Percentiles rank a stretch among this genome's conserved stretches.
phyloP scores from a whole-genome alignment of 2,888 invertebrate genomes.

The Pandemis cinnamomeana region DNA sequence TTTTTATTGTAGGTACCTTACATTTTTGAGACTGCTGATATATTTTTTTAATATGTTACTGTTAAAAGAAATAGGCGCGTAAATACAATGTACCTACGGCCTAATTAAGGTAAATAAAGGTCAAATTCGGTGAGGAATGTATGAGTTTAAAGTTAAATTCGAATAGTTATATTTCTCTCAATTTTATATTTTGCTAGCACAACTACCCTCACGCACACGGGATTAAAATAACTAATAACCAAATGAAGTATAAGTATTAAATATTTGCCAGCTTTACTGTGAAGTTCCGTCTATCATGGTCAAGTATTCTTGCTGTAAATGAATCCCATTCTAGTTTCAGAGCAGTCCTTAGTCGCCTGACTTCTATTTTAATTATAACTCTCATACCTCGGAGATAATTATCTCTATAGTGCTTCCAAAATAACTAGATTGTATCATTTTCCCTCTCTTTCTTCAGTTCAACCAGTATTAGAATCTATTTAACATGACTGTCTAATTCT shows the following conservation, averaged over 20 bases:
- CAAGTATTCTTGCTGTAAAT: too few relatives aligned
- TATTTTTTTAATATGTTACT: conserved; percentile 25
- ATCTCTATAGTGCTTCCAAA: too few relatives aligned
- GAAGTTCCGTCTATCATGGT: too few relatives aligned
- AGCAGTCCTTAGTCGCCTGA: too few relatives aligned
- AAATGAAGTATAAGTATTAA: not conserved
- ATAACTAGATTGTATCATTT: too few relatives aligned
- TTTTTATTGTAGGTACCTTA: not conserved
- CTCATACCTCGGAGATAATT: too few relatives aligned
- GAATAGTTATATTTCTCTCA: not conserved
- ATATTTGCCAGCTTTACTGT: not conserved
- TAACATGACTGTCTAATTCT: too few relatives aligned
- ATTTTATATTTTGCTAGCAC: not conserved
- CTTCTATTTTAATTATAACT: too few relatives aligned
- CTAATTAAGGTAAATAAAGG: conserved; percentile 32
- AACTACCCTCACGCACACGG: not conserved
- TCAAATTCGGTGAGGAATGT: conserved; percentile 23
- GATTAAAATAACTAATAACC: not conserved
- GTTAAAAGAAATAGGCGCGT: conserved; percentile 34
- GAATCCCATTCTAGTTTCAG: too few relatives aligned
- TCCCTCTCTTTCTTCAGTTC: too few relatives aligned
- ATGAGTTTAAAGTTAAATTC: not conserved
- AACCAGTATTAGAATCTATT: too few relatives aligned
- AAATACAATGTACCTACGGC: conserved; percentile 40
- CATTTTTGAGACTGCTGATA: conserved; percentile 22